These are phyloP conservation scores for Cheumatopsyche charites DNA, from an alignment of 1,140 invertebrate species.

Conservation along the genomic window DNA sequence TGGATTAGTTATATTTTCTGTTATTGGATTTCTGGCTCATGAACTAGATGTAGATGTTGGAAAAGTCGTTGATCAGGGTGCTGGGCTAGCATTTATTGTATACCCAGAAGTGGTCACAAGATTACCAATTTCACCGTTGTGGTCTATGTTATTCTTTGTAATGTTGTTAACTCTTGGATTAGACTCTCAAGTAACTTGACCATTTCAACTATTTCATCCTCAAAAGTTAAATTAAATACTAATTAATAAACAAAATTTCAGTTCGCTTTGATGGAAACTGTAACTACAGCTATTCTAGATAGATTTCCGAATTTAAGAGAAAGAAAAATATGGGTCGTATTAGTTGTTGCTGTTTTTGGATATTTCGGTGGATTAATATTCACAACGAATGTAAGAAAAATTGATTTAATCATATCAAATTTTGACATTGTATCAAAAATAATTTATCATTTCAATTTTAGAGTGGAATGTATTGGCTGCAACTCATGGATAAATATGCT, in stretches of 20 bases:
- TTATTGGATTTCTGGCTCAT: slow-evolving; percentile 79
- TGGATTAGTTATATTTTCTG: slow-evolving; percentile 78
- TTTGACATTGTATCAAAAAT: slow-evolving; percentile 25
- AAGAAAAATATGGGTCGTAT: slow-evolving; percentile 75
- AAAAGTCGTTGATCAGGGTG: slow-evolving; percentile 76
- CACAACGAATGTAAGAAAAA: slow-evolving; percentile 69
- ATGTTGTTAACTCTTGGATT: slow-evolving; percentile 80
- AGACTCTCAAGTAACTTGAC: slow-evolving; percentile 69
- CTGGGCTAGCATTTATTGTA: slow-evolving; percentile 83
- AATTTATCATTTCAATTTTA: slow-evolving; percentile 51
- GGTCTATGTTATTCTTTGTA: slow-evolving; percentile 86
- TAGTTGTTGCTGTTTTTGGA: slow-evolving; percentile 71
- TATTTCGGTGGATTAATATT: slow-evolving; percentile 78
- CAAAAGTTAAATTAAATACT: too few relatives aligned
- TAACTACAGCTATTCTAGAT: slow-evolving; percentile 80
- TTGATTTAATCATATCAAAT: slow-evolving; percentile 25
- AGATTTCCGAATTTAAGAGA: slow-evolving; percentile 73
- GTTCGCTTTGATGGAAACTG: slow-evolving; percentile 83
- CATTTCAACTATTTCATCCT: slow-evolving; percentile 2
- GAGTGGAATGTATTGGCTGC: slow-evolving; percentile 84
- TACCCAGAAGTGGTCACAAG: slow-evolving; percentile 86
- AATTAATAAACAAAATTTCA: slow-evolving; percentile 55
- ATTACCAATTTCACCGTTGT: slow-evolving; percentile 79
- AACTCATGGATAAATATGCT: slow-evolving; percentile 86
- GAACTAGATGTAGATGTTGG: slow-evolving; percentile 73